Conservation (phyloP, 2,888 invertebrate species). For the Luffia ferchaultella region DNA sequence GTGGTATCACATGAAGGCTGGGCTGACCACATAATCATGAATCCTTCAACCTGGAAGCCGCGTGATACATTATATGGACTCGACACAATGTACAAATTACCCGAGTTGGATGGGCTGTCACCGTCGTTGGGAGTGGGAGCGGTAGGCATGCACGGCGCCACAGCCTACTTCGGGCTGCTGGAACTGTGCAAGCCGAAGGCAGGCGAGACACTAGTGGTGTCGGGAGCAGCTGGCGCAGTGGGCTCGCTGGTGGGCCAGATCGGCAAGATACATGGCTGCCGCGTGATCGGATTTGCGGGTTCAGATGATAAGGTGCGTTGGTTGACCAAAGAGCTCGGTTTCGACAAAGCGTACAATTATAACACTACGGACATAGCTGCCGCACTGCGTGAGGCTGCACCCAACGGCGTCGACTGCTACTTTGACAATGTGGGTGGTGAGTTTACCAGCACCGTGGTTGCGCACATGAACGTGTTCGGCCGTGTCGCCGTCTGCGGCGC, state of each 20-base stretch:
- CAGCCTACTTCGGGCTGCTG: constrained; percentile 76
- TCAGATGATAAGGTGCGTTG: constrained; percentile 74
- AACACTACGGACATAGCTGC: constrained; percentile 64
- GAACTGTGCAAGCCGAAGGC: constrained; percentile 73
- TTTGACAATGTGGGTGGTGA: constrained; percentile 81
- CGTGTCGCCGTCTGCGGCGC: constrained; percentile 32
- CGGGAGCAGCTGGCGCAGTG: constrained; percentile 78
- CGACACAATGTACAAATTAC: constrained; percentile 32
- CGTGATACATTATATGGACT: constrained; percentile 11
- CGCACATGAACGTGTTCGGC: constrained; percentile 68
- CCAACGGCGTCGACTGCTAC: constrained; percentile 76
- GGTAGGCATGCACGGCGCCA: constrained; percentile 74
- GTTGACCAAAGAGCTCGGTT: constrained; percentile 70
- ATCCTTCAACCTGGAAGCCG: constrained; percentile 13
- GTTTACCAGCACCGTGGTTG: constrained; percentile 63
- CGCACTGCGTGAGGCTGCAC: constrained; percentile 69
- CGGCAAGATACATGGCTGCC: constrained; percentile 72
- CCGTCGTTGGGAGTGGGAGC: constrained; percentile 66
- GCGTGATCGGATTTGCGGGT: constrained; percentile 75
- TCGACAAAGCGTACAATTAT: constrained; percentile 78
- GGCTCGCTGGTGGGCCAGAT: constrained; percentile 79
- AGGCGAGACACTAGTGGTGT: constrained; percentile 76
- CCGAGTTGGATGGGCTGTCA: constrained; percentile 57
- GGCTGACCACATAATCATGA: constrained; percentile 57
- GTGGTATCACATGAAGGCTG: constrained; percentile 72